These are phyloP conservation scores for Phaedon cochleariae DNA, from an alignment of 2,888 invertebrate genomes.

Conservation along the genomic window DNA sequence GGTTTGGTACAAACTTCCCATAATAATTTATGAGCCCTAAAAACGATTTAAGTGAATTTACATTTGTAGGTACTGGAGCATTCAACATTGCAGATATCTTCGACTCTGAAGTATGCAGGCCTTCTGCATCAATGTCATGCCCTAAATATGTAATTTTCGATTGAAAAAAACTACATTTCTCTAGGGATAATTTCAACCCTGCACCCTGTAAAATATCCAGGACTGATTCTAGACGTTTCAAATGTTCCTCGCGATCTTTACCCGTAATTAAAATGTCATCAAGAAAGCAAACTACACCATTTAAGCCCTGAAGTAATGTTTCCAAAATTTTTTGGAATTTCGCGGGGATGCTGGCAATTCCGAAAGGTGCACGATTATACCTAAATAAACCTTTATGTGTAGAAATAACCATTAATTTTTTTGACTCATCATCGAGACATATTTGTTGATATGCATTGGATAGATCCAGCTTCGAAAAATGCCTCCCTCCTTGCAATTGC, in stretches of 20 bases:
- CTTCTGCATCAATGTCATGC: conserved; percentile 38
- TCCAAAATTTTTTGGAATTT: conserved; percentile 6
- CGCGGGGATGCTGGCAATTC: background rate
- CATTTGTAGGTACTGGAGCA: conserved; percentile 12
- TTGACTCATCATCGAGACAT: too few species aligned
- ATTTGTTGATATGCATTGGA: too few species aligned
- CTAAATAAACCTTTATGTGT: background rate
- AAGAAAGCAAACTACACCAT: conserved; percentile 19
- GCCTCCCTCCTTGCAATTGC: too few species aligned
- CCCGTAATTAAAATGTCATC: conserved; percentile 41
- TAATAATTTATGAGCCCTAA: too few species aligned
- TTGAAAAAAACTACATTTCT: conserved; percentile 44
- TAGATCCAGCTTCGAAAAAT: too few species aligned
- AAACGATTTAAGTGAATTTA: background rate
- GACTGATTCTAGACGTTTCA: background rate
- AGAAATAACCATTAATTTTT: too few species aligned
- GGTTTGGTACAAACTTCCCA: too few species aligned
- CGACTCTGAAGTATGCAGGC: too few species aligned
- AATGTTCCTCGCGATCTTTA: conserved; percentile 25
- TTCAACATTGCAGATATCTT: conserved; percentile 33
- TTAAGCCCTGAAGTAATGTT: conserved; percentile 6
- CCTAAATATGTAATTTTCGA: conserved; percentile 38
- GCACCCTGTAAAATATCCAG: background rate
- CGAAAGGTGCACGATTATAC: background rate
- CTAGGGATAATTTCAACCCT: conserved; percentile 15